Evolutionary conservation across 2,113 vertebrate species (phyloP), one percentile per base, ranked within the genome.

Genomic region (Trochalopteron elliotii): DNA sequence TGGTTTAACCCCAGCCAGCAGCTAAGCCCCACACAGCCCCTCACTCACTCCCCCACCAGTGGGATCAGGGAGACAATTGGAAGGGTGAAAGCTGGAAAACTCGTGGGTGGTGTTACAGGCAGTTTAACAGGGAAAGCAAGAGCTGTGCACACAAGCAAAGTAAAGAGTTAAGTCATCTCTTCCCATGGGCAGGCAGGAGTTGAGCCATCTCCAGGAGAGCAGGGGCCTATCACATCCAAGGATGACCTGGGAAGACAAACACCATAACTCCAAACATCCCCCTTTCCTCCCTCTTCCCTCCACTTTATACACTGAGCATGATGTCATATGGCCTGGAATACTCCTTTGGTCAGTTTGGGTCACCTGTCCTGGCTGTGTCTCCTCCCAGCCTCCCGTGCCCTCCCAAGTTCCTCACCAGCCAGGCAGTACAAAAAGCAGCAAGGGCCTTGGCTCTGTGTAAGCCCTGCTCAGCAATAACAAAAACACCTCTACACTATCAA

Each of bases 31-130:
- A 15, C 0, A 0, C n/a, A 53, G 61, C 17, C 44, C 14, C 25
- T 35, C 0, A 0, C 21, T 61, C 25, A 6, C 35, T 42, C 15
- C 30, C 33, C 10, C n/a, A 42, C 40, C 15, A 13, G 12, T 27
- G 31, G 56, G 17, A 69, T 31, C 56, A 47, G 63, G 17, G 49
- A 33, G 47, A 63, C 18, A 69, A 63, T 1, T 40, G 40, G n/a
- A 47, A 63, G 49, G 17, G 5, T 61, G 52, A 49, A 76, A 69
- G 55, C n/a, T 76, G 56, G 47, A 47, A 55, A 76, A 55, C 40
- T 47, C 0, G 0, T 61, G 5, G 5, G 13, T 47, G 31, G 6
- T 11, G n/a, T 12, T 55, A 40, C 9, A 83, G 63, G 9, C 7
- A 47, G 21, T 47, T 35, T 61, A 11, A 15, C 10, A 49, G n/a